Evolutionary conservation across 2,797 vertebrate species (phyloP).

Genomic region (Pelobates cultripes): DNA sequence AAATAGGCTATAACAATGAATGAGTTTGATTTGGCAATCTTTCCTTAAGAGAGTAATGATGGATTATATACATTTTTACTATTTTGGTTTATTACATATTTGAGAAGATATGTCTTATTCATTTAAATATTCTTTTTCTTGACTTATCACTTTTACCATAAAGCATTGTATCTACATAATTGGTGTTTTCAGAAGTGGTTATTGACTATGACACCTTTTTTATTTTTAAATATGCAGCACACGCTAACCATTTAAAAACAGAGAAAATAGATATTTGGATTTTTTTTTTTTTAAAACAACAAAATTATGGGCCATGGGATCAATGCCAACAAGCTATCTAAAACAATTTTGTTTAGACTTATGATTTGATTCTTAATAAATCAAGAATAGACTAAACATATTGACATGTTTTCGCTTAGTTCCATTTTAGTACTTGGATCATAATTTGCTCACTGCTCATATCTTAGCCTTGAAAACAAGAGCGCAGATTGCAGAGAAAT

Average conservation of each 20-base stretch:
- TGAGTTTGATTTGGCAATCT: neutral
- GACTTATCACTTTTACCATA: too few species aligned
- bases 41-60: neutral
- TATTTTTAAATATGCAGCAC: too few species aligned
- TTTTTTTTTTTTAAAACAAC: neutral
- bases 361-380: neutral
- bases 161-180: too few species aligned
- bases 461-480: neutral
- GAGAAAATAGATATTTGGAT: neutral
- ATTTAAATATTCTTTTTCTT: too few species aligned
- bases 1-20: neutral
- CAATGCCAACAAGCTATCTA: too few species aligned
- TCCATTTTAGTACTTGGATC: neutral
- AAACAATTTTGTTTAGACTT: neutral
- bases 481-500: constrained; percentile 1
- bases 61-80: neutral
- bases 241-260: too few species aligned
- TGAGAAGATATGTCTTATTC: too few species aligned
- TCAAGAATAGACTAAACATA: neutral
- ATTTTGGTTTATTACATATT: too few species aligned
- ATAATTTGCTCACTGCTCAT: neutral
- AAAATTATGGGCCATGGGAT: neutral
- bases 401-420: neutral
- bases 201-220: too few species aligned
- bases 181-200: too few species aligned